Evolutionary conservation across 53 echinoderm and acorn worm species (phyloP).

Genomic region (Crossaster papposus): DNA sequence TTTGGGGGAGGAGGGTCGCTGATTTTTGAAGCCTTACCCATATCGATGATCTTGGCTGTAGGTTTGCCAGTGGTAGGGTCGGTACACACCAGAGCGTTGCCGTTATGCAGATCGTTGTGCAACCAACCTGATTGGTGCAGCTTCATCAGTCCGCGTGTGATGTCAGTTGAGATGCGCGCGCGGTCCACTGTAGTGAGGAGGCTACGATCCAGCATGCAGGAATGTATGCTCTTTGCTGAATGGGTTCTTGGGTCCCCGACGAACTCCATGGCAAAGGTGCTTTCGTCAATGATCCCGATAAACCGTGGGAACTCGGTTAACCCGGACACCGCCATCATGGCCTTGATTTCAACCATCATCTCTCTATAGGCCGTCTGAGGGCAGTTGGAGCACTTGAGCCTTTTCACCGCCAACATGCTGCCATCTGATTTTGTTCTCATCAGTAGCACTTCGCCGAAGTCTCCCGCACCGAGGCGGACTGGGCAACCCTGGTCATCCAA

Average conservation of each 20-base stretch:
- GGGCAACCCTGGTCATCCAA: neutral
- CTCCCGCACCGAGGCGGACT: neutral
- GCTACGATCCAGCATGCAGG: constrained; percentile 13
- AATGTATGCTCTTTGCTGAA: neutral
- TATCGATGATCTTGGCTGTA: constrained; percentile 22
- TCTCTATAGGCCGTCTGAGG: neutral
- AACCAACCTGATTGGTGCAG: constrained; percentile 1
- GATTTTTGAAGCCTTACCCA: constrained; percentile 1
- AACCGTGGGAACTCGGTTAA: neutral
- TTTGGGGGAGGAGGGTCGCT: neutral
- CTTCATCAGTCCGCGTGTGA: neutral
- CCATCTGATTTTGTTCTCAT: constrained; percentile 22
- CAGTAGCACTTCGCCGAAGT: constrained; percentile 24
- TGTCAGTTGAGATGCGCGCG: neutral
- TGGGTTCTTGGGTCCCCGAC: neutral
- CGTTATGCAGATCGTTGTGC: constrained; percentile 25
- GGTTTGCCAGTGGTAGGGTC: neutral
- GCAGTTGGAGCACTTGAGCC: neutral
- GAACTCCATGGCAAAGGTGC: constrained; percentile 24
- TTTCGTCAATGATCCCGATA: constrained; percentile 8
- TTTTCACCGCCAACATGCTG: neutral
- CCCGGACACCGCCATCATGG: neutral
- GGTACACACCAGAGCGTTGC: constrained; percentile 3
- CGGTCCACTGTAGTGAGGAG: neutral
- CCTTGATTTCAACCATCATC: constrained; percentile 13